phyloP scores from a whole-genome alignment of 2,888 invertebrate species.

The Dexiosoma caninum region DNA sequence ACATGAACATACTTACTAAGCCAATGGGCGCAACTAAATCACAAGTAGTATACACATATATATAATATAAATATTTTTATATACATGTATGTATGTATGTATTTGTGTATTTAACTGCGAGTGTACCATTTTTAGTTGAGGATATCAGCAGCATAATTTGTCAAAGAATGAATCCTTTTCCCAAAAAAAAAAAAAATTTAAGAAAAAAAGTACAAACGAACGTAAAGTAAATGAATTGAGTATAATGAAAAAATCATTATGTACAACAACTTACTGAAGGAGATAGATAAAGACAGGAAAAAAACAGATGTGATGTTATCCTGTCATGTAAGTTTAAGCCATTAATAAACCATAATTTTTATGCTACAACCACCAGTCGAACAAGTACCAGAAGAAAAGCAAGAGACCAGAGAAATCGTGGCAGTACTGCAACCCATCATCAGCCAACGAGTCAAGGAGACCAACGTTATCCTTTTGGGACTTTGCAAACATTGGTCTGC shows the following conservation, averaged over 20 bases:
- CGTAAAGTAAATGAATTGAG: conserved; percentile 1
- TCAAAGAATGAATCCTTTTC: conserved; percentile 1
- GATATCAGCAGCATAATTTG: conserved; percentile 17
- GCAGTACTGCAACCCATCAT: neutral
- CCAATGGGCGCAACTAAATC: neutral
- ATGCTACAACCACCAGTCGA: conserved; percentile 32
- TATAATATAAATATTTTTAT: neutral
- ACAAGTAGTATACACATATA: neutral
- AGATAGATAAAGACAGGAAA: neutral
- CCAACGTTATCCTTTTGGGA: conserved; percentile 54
- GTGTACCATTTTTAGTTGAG: conserved; percentile 13
- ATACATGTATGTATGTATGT: neutral
- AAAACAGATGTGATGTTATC: conserved; percentile 40
- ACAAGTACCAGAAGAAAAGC: neutral
- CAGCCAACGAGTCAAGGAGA: neutral
- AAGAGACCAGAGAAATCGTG: neutral
- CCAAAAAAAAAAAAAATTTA: conserved; percentile 11
- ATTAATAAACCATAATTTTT: conserved; percentile 58
- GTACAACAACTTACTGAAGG: neutral
- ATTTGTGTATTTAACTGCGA: neutral
- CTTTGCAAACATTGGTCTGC: conserved; percentile 56
- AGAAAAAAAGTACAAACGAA: neutral
- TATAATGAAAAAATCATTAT: neutral
- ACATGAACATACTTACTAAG: conserved; percentile 1
- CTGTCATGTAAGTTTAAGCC: conserved; percentile 50